These are phyloP conservation scores for Verasper variegatus DNA, from an alignment of 2,113 vertebrate genomes.

Conservation along the genomic window DNA sequence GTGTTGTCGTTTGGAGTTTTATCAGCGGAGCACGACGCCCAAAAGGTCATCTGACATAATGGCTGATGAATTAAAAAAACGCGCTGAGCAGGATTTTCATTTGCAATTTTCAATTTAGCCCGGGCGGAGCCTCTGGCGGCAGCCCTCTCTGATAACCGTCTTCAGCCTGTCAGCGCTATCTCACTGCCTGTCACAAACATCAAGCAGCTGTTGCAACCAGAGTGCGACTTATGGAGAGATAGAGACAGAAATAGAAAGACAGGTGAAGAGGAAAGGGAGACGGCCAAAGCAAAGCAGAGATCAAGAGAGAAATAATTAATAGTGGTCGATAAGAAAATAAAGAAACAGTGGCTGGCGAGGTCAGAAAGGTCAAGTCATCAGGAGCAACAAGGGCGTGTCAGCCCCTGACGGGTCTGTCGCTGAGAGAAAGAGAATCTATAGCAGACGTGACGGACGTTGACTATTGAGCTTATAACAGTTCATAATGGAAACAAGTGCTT, in stretches of 20 bases:
- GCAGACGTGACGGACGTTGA: background rate
- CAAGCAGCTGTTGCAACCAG: conserved; percentile 64
- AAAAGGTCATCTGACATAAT: conserved; percentile 81
- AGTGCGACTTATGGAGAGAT: conserved; percentile 34
- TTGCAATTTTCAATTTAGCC: conserved; percentile 80
- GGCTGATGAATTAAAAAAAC: conserved; percentile 73
- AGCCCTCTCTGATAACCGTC: conserved; percentile 71
- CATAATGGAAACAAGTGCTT: background rate
- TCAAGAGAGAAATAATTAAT: conserved; percentile 26
- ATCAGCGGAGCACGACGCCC: conserved; percentile 71
- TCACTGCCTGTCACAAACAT: conserved; percentile 68
- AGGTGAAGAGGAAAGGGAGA: conserved; percentile 18
- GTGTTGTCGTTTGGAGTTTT: conserved; percentile 75
- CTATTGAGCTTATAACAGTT: background rate
- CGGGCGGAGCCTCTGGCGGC: conserved; percentile 47
- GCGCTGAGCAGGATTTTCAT: conserved; percentile 73
- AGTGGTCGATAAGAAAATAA: conserved; percentile 19
- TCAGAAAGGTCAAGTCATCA: conserved; percentile 16
- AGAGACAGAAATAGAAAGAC: conserved; percentile 14
- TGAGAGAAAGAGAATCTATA: background rate
- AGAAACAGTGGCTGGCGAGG: background rate
- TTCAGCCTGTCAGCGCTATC: conserved; percentile 72
- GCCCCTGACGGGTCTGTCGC: conserved; percentile 5
- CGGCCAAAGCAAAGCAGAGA: conserved; percentile 23
- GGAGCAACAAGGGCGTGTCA: conserved; percentile 8